phyloP scores from a whole-genome alignment of 2,888 invertebrate species.

The Nephrotoma guestfalica region DNA sequence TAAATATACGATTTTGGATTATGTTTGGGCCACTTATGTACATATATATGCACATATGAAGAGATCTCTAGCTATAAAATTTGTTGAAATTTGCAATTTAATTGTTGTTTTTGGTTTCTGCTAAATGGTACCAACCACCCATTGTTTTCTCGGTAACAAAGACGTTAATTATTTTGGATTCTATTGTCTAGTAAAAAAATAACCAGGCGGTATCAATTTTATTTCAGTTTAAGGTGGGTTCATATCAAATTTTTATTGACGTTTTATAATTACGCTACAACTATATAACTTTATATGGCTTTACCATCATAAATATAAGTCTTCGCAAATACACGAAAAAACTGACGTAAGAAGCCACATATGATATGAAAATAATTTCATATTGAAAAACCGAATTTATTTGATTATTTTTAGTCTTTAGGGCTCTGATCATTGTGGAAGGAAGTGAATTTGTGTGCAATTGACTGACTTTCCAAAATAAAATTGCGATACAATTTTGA shows the following conservation, averaged over 20 bases:
- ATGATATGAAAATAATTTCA: too few species aligned
- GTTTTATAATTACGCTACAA: too few species aligned
- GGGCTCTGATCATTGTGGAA: too few species aligned
- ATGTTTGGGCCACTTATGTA: neutral
- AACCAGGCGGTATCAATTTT: neutral
- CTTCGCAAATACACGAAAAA: too few species aligned
- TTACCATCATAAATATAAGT: too few species aligned
- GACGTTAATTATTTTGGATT: neutral
- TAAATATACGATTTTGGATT: neutral
- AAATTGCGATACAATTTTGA: too few species aligned
- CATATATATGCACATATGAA: neutral
- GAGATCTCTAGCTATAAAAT: neutral
- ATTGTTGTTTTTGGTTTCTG: neutral
- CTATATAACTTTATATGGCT: too few species aligned
- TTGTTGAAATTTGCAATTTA: neutral
- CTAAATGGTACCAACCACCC: neutral
- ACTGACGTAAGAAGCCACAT: too few species aligned
- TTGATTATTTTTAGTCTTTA: too few species aligned
- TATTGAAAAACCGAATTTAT: too few species aligned
- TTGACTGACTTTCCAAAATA: too few species aligned
- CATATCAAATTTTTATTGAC: neutral
- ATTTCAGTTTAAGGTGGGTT: neutral
- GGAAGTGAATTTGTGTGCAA: too few species aligned
- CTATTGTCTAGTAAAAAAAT: neutral
- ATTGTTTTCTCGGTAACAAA: neutral